A percentile compares a stretch with the other conserved stretches of the same genome.
These are phyloP conservation scores for Tipula helvola DNA, from an alignment of 2,888 invertebrate species.

Conservation along the genomic window DNA sequence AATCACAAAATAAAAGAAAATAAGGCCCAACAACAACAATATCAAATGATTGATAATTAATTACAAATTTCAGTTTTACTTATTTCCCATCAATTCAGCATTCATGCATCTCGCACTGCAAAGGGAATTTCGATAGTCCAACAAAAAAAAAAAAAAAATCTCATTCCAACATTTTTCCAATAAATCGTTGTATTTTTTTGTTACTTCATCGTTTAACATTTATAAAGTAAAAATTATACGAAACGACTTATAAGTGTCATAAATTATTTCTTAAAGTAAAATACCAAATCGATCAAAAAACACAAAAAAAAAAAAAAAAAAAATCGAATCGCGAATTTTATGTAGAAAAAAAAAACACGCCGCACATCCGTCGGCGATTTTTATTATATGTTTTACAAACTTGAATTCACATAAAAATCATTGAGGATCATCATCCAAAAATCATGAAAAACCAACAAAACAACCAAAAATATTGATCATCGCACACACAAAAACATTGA, in stretches of 20 bases:
- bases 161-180: background rate
- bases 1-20: background rate
- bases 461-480: background rate
- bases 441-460: background rate
- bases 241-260: constrained; percentile 7
- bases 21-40: background rate
- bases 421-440: background rate
- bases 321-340: background rate
- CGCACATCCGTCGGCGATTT: constrained; percentile 8
- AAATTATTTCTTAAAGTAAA: constrained; percentile 7
- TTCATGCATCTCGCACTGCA: background rate
- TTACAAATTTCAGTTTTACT: background rate
- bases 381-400: constrained; percentile 5
- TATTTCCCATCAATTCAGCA: background rate
- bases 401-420: constrained; percentile 8
- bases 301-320: background rate
- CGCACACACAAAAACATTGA: background rate
- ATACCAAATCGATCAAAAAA: background rate
- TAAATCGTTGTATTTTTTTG: background rate
- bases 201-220: background rate
- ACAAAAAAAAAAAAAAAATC: background rate
- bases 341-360: background rate
- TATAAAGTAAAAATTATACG: background rate
- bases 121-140: background rate
- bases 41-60: background rate